Percentiles rank a stretch among this genome's conserved stretches.
phyloP scores from a whole-genome alignment of 2,113 vertebrate genomes.

The Mustela lutreola region DNA sequence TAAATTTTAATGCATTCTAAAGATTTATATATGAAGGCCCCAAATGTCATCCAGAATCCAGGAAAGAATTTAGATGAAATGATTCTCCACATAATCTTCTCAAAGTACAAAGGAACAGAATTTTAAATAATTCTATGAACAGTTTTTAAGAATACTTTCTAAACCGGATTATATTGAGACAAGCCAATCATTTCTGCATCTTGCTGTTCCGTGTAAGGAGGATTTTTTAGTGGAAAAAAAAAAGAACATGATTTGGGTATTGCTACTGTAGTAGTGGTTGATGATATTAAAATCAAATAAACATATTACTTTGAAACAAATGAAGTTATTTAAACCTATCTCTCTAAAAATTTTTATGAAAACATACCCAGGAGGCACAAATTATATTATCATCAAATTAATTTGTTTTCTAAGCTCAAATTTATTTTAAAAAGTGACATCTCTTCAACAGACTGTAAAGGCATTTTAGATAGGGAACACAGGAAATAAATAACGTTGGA shows the following conservation, averaged over 20 bases:
- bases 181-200: conserved; percentile 47
- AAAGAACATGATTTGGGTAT: not conserved
- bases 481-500: conserved; percentile 72
- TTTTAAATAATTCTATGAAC: not conserved
- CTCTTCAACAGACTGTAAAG: conserved; percentile 65
- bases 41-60: conserved; percentile 16
- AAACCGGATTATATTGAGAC: conserved; percentile 45
- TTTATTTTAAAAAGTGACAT: conserved; percentile 73
- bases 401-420: conserved; percentile 74
- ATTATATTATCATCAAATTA: conserved; percentile 65
- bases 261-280: not conserved
- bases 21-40: conserved; percentile 49
- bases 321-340: conserved; percentile 65
- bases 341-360: conserved; percentile 51
- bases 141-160: conserved; percentile 50
- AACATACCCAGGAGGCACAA: conserved; percentile 66
- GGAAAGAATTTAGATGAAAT: conserved; percentile 23
- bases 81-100: conserved; percentile 33
- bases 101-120: conserved; percentile 51
- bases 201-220: conserved; percentile 55
- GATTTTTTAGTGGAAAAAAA: not conserved
- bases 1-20: conserved; percentile 56
- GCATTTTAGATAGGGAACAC: not conserved
- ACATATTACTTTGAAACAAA: conserved; percentile 64
- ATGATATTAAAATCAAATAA: conserved; percentile 36